phyloP scores from a whole-genome alignment of 2,797 vertebrate genomes.

The Coluber constrictor region DNA sequence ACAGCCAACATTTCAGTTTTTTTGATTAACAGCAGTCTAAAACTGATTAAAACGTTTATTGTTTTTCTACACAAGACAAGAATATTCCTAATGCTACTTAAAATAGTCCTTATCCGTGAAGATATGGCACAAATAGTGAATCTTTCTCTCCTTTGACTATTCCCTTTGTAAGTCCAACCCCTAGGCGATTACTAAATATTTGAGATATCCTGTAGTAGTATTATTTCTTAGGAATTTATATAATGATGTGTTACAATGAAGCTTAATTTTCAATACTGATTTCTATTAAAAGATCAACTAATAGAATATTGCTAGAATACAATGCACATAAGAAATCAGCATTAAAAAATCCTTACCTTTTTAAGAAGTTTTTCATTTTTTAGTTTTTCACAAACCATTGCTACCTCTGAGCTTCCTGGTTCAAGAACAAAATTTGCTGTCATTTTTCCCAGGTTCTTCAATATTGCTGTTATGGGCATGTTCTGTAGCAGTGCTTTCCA shows the following conservation, averaged over 20 bases:
- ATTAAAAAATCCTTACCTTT: constrained; percentile 70
- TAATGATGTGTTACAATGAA: not conserved
- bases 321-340: too few relatives aligned
- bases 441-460: constrained; percentile 86
- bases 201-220: not conserved
- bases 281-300: not conserved
- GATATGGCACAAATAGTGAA: not conserved
- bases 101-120: not conserved
- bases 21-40: not conserved
- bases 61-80: not conserved
- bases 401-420: constrained; percentile 79
- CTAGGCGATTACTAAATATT: not conserved
- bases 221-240: not conserved
- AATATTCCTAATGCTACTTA: not conserved
- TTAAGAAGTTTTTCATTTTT: constrained; percentile 80
- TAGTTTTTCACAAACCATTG: constrained; percentile 84
- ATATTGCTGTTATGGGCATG: constrained; percentile 81
- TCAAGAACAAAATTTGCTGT: constrained; percentile 83
- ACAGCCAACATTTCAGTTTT: not conserved
- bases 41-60: not conserved
- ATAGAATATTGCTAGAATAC: not conserved
- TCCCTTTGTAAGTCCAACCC: not conserved
- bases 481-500: constrained; percentile 90
- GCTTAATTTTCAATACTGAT: not conserved
- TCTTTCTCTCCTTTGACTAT: not conserved